Conservation (phyloP, 2,888 invertebrate genomes). For the Malthinus flaveolus region DNA sequence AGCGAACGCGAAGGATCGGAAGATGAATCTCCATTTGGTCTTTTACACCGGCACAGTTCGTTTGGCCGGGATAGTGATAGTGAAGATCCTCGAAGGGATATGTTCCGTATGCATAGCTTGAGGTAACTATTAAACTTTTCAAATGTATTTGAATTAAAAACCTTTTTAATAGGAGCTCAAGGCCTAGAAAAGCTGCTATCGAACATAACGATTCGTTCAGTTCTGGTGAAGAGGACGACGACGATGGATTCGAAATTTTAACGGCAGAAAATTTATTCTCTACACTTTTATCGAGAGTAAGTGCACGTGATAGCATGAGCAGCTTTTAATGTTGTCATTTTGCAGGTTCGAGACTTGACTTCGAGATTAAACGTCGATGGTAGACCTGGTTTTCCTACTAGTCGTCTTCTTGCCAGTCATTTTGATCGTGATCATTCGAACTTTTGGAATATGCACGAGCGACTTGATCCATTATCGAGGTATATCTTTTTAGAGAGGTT, state of each 20-base stretch:
- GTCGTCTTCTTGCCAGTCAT: constrained; percentile 62
- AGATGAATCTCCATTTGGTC: constrained; percentile 65
- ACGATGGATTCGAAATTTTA: constrained; percentile 88
- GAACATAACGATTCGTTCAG: constrained; percentile 84
- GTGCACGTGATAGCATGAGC: constrained; percentile 27
- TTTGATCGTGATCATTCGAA: constrained; percentile 51
- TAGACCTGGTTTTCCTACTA: constrained; percentile 64
- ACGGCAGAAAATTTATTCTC: constrained; percentile 91
- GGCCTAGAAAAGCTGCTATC: constrained; percentile 66
- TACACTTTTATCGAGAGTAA: constrained; percentile 79
- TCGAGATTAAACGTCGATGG: constrained; percentile 84
- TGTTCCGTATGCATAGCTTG: constrained; percentile 67
- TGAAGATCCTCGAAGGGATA: constrained; percentile 56
- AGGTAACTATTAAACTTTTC: constrained; percentile 55
- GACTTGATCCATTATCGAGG: constrained; percentile 57
- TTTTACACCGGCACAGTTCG: constrained; percentile 61
- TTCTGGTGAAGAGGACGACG: constrained; percentile 86
- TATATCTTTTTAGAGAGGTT: constrained; percentile 37
- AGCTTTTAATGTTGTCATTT: constrained; percentile 3
- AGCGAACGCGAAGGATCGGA: constrained; percentile 69
- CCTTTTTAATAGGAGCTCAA: constrained; percentile 61
- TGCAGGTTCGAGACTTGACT: constrained; percentile 79
- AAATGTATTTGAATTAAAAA: constrained; percentile 8
- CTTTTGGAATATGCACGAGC: constrained; percentile 56
- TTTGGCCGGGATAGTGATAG: constrained; percentile 63